Percentiles rank a stretch among this genome's conserved stretches.
These are phyloP conservation scores for Alauda arvensis DNA, from an alignment of 2,797 vertebrate genomes.

Conservation along the genomic window DNA sequence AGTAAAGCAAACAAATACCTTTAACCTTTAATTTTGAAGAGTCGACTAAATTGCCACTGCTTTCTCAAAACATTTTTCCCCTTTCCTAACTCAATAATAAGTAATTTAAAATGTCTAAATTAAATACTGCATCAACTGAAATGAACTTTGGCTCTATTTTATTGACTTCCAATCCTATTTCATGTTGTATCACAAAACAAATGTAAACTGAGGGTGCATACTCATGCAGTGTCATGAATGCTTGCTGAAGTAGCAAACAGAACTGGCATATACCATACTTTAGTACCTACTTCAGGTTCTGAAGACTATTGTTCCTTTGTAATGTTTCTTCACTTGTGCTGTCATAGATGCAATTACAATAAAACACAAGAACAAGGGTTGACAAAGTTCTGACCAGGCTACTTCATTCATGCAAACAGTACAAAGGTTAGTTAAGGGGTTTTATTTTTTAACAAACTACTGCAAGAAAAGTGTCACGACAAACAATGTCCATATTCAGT, in stretches of 20 bases:
- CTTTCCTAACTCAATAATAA: conserved; percentile 25
- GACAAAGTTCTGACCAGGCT: conserved; percentile 6
- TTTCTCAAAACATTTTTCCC: background rate
- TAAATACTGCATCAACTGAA: background rate
- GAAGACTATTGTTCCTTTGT: background rate
- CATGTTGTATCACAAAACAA: background rate
- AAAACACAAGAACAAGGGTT: background rate
- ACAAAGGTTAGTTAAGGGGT: background rate
- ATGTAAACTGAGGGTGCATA: background rate
- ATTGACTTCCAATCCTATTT: background rate
- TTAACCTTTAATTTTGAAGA: background rate
- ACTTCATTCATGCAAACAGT: background rate
- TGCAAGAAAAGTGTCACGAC: background rate
- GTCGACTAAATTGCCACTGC: background rate
- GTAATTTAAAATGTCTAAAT: conserved; percentile 45
- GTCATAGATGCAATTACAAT: background rate
- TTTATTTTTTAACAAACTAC: conserved; percentile 38
- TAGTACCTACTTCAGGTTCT: background rate
- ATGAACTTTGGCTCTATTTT: background rate
- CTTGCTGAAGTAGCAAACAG: background rate
- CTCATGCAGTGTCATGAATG: background rate
- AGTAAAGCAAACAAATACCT: background rate
- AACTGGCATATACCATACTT: background rate
- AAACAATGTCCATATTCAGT: background rate
- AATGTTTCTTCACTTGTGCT: background rate